phyloP scores from a whole-genome alignment of 2,888 invertebrate species.

The Phytoseiulus persimilis region DNA sequence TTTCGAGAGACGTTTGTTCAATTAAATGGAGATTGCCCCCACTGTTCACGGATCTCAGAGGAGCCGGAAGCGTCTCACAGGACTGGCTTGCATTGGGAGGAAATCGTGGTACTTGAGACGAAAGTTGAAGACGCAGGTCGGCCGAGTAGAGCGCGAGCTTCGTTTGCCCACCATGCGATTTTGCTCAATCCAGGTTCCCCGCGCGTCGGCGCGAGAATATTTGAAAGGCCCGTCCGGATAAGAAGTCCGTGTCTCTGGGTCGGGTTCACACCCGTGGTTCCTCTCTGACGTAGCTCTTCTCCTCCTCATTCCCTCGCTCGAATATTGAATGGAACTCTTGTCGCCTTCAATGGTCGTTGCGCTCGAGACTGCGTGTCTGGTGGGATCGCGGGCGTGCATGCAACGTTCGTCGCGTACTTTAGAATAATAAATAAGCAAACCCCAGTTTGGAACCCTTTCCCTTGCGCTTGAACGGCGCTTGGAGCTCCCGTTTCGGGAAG shows the following conservation, averaged over 20 bases:
- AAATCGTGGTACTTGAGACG: no score
- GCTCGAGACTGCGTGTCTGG: not conserved
- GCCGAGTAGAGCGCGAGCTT: no score
- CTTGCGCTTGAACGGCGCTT: not conserved
- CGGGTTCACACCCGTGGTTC: not conserved
- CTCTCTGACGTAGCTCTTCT: not conserved
- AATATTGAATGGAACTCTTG: not conserved
- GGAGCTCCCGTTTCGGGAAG: not conserved
- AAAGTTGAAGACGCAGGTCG: not conserved
- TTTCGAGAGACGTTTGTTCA: no score
- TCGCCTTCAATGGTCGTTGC: not conserved
- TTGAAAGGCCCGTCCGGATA: not conserved
- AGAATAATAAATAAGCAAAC: not conserved
- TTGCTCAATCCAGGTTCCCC: not conserved
- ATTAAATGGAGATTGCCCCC: no score
- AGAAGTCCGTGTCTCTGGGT: not conserved
- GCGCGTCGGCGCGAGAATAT: not conserved
- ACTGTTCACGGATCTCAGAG: no score
- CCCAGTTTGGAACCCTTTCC: not conserved
- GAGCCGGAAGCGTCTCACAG: no score
- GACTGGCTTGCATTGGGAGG: no score
- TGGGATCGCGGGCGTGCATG: not conserved
- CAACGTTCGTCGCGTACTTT: not conserved
- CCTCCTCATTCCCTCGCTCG: not conserved
- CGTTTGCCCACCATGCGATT: not conserved